These are phyloP conservation scores for Melanerpes formicivorus DNA, from an alignment of 2,113 vertebrate genomes.

Conservation along the genomic window DNA sequence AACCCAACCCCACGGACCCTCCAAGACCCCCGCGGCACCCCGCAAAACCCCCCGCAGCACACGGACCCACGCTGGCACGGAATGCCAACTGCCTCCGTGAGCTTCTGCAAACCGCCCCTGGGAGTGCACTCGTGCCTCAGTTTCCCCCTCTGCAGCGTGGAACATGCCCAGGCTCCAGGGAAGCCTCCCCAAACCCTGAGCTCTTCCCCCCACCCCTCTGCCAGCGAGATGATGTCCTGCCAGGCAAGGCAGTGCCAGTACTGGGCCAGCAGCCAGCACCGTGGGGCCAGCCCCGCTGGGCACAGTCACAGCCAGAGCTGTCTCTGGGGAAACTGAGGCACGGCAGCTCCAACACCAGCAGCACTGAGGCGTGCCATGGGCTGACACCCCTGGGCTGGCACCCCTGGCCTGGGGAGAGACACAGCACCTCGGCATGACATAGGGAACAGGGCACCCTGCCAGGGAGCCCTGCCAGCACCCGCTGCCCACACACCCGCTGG, in stretches of 20 bases:
- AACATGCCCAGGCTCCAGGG: not conserved
- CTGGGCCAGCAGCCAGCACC: not conserved
- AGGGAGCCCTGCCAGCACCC: slow-evolving; percentile 1
- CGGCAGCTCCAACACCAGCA: not conserved
- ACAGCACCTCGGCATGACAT: not conserved
- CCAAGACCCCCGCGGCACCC: too few species aligned
- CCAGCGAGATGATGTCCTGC: not conserved
- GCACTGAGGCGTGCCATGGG: not conserved
- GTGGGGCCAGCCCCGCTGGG: not conserved
- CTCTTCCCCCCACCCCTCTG: not conserved
- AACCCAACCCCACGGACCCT: not conserved
- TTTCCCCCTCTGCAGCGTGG: not conserved
- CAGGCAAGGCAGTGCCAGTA: not conserved
- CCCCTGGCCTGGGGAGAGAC: not conserved
- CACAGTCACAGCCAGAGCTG: not conserved
- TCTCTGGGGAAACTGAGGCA: slow-evolving; percentile 44
- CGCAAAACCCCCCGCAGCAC: not conserved
- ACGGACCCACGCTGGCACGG: rapidly evolving
- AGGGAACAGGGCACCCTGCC: not conserved
- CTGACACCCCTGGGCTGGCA: not conserved
- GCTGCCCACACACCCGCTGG: not conserved
- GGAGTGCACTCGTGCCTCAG: not conserved
- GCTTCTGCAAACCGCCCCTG: not conserved
- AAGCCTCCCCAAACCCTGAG: rapidly evolving
- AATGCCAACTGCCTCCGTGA: not conserved